Conservation (phyloP, 2,113 vertebrate species). For the Burhinus oedicnemus region DNA sequence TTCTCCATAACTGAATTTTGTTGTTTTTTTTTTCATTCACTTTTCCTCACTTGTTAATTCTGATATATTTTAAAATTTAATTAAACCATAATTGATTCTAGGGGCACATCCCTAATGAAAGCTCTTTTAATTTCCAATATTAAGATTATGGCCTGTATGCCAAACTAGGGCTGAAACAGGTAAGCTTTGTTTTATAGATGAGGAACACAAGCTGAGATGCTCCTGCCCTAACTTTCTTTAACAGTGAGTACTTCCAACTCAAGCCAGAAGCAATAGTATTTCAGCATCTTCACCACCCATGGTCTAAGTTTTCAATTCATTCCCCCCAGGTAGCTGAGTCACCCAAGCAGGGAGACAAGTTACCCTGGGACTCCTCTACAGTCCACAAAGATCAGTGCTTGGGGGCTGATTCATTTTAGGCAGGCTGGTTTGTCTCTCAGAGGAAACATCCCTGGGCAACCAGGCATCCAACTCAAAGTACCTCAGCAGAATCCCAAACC, state of each 20-base stretch:
- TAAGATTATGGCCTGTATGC: neutral
- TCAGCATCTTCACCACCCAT: neutral
- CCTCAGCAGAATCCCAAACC: neutral
- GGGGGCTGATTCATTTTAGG: neutral
- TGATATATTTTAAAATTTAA: neutral
- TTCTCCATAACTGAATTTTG: neutral
- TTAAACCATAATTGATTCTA: neutral
- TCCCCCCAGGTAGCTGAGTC: neutral
- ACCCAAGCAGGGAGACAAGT: neutral
- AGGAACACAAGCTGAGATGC: neutral
- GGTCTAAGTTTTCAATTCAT: neutral
- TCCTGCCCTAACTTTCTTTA: neutral
- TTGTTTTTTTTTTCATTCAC: neutral
- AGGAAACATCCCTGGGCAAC: neutral
- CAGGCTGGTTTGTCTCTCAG: neutral
- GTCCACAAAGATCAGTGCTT: neutral
- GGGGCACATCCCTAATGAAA: neutral
- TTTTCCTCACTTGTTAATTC: conserved; percentile 2
- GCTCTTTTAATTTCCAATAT: neutral
- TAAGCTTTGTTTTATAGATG: neutral
- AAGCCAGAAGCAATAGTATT: neutral
- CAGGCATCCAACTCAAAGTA: neutral
- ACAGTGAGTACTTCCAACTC: neutral
- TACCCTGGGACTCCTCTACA: neutral
- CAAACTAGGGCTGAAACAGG: neutral